Conservation (phyloP, 2,113 vertebrate genomes). For the Corythoichthys intestinalis region DNA sequence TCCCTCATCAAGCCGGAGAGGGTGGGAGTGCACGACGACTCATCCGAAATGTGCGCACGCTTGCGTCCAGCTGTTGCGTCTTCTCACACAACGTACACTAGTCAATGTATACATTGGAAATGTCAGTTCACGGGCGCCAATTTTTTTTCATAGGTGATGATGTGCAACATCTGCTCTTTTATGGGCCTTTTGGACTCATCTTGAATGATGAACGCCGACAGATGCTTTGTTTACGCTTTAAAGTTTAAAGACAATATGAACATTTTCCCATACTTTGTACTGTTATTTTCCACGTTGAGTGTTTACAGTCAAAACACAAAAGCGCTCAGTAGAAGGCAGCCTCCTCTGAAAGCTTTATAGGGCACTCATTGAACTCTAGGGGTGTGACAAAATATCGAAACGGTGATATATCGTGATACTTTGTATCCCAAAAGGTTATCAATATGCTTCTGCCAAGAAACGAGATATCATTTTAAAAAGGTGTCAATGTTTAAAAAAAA, state of each 20-base stretch:
- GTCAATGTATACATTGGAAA: background rate
- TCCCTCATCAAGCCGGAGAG: slow-evolving; percentile 49
- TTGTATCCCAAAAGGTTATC: no score
- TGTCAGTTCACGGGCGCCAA: background rate
- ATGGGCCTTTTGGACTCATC: slow-evolving; percentile 18
- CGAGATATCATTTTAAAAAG: no score
- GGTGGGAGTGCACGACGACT: slow-evolving; percentile 37
- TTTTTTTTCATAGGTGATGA: slow-evolving; percentile 11
- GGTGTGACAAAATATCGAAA: no score
- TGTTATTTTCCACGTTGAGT: background rate
- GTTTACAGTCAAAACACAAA: background rate
- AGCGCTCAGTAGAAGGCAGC: no score
- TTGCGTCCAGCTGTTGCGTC: slow-evolving; percentile 14
- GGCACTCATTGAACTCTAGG: no score
- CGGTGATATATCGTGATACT: no score
- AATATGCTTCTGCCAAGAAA: no score
- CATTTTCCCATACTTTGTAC: background rate
- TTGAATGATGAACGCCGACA: slow-evolving; percentile 6
- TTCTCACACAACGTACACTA: background rate
- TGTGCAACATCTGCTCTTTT: slow-evolving; percentile 20
- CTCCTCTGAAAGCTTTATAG: no score
- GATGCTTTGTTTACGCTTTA: slow-evolving; percentile 8
- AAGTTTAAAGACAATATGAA: slow-evolving; percentile 10
- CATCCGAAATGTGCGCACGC: slow-evolving; percentile 16
- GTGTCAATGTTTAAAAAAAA: no score